These are phyloP conservation scores for Agonum fuliginosum DNA, from an alignment of 2,888 invertebrate species.

Conservation along the genomic window DNA sequence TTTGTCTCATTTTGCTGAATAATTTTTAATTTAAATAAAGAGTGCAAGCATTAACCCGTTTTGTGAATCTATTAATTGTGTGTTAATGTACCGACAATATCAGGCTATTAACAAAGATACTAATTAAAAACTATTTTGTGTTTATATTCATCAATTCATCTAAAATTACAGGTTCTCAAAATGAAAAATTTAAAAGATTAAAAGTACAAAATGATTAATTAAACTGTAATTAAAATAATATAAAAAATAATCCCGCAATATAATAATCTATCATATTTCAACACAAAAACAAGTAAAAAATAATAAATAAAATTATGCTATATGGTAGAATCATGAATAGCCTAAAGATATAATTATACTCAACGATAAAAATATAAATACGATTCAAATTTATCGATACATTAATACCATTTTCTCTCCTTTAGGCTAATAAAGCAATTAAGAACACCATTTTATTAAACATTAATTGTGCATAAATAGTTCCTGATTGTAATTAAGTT, in stretches of 20 bases:
- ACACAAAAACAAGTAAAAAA: neutral
- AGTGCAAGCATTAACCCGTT: too few relatives aligned
- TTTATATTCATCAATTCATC: neutral
- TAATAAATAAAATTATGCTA: neutral
- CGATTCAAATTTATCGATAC: neutral
- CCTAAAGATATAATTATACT: neutral
- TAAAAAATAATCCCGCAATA: neutral
- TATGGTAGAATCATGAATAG: neutral
- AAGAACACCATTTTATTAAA: neutral
- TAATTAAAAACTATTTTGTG: too few relatives aligned
- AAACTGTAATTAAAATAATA: neutral
- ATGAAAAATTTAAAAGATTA: neutral
- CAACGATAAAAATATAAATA: conserved; percentile 1
- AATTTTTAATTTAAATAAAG: neutral
- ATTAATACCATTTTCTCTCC: neutral
- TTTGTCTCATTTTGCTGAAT: neutral
- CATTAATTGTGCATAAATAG: neutral
- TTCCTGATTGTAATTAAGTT: neutral
- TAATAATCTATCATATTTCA: neutral
- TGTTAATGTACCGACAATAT: too few relatives aligned
- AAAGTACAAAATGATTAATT: neutral
- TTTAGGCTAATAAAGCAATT: neutral
- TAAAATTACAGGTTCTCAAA: neutral
- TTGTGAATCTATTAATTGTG: too few relatives aligned
- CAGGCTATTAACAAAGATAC: neutral